phyloP scores from a whole-genome alignment of 2,888 invertebrate species.

The Brenthis hecate region DNA sequence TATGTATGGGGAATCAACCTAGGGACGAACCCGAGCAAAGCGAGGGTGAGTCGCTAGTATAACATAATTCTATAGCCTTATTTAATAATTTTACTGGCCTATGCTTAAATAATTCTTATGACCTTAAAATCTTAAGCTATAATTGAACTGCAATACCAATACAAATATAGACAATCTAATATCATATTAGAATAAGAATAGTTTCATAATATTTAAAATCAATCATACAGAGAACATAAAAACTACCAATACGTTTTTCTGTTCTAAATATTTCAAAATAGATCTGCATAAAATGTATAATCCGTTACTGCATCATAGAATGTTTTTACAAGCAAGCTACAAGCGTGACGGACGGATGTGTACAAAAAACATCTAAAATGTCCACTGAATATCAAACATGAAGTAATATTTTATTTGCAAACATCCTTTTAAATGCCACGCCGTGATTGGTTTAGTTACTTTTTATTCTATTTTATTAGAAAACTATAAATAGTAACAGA shows the following conservation, averaged over 20 bases:
- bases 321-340: slow-evolving; percentile 1
- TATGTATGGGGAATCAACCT: no score
- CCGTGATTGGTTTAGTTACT: slow-evolving; percentile 11
- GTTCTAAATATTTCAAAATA: neutral
- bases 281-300: slow-evolving; percentile 1
- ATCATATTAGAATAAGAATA: no score
- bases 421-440: slow-evolving; percentile 6
- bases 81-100: no score
- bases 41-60: no score
- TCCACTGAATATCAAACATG: slow-evolving; percentile 4
- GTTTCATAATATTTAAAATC: neutral
- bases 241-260: neutral
- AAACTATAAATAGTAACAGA: no score
- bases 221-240: slow-evolving; percentile 2
- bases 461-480: no score
- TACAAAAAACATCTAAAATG: slow-evolving; percentile 3
- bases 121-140: no score
- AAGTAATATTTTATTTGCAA: slow-evolving; percentile 7
- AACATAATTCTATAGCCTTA: no score
- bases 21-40: no score
- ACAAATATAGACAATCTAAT: no score
- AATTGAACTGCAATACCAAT: no score
- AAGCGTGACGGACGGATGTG: slow-evolving; percentile 10
- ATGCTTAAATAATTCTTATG: no score
- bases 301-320: neutral